Evolutionary conservation across 2,888 invertebrate species (phyloP).

Genomic region (Spatulosminthurus flaviceps): DNA sequence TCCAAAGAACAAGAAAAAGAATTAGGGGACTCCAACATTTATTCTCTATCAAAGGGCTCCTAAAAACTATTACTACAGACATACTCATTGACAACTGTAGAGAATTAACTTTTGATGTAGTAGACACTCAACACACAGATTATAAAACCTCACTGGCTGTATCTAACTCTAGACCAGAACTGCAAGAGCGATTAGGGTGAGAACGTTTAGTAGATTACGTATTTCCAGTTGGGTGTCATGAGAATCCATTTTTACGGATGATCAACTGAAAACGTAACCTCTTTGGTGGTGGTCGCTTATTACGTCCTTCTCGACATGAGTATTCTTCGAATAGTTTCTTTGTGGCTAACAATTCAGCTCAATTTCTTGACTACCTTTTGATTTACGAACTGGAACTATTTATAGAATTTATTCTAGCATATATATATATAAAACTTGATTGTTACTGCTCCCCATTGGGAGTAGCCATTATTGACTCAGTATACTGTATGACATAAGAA

Average conservation of each 20-base stretch:
- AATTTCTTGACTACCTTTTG: not conserved
- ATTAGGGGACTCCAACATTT: not conserved
- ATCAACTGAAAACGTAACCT: constrained; percentile 24
- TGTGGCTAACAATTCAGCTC: not conserved
- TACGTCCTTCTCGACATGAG: not conserved
- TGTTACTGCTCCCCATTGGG: no score
- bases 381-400: no score
- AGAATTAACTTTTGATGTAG: no score
- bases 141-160: not conserved
- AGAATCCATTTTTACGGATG: constrained; percentile 32
- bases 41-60: not conserved
- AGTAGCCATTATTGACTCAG: no score
- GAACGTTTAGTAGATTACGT: not conserved
- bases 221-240: constrained; percentile 23
- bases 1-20: not conserved
- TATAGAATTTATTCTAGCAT: no score
- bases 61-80: not conserved
- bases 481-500: no score
- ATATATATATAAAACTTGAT: no score
- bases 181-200: not conserved
- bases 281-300: constrained; percentile 13
- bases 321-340: not conserved
- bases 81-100: not conserved
- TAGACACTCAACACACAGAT: not conserved
- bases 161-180: not conserved